phyloP scores from a whole-genome alignment of 2,113 vertebrate species.

The Dermatemys mawii region DNA sequence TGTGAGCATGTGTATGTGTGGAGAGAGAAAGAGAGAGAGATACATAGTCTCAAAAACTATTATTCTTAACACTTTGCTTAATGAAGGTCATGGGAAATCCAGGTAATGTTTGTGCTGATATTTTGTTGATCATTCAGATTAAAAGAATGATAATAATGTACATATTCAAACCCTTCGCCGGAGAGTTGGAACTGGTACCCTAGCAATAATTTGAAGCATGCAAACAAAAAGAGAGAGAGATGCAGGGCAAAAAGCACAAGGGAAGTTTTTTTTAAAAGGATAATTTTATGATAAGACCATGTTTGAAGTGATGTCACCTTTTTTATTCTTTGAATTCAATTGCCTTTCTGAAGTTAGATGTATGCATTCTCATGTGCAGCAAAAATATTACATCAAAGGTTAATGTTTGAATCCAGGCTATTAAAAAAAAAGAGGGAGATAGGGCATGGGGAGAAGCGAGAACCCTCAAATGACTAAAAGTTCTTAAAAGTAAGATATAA shows the following conservation, averaged over 20 bases:
- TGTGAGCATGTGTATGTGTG: background rate
- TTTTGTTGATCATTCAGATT: conserved; percentile 37
- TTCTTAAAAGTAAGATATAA: conserved; percentile 83
- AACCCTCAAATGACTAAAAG: conserved; percentile 80
- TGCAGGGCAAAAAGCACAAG: conserved; percentile 13
- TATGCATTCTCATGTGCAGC: conserved; percentile 77
- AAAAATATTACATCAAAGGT: conserved; percentile 79
- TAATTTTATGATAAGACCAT: conserved; percentile 68
- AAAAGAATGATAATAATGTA: conserved; percentile 4
- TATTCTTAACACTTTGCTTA: background rate
- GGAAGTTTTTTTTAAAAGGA: conserved; percentile 59
- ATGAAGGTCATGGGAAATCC: background rate
- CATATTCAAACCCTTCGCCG: background rate
- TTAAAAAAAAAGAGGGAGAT: conserved; percentile 52
- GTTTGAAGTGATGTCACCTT: conserved; percentile 79
- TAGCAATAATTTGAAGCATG: conserved; percentile 45
- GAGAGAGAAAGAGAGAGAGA: background rate
- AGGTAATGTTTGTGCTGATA: conserved; percentile 11
- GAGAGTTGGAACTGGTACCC: background rate
- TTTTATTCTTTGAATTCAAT: conserved; percentile 73
- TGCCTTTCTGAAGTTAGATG: conserved; percentile 78
- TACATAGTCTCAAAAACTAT: background rate
- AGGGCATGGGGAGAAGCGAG: conserved; percentile 43
- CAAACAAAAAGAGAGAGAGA: conserved; percentile 22
- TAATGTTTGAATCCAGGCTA: conserved; percentile 66